phyloP scores from a whole-genome alignment of 2,113 vertebrate genomes.

The Climacteris rufus region DNA sequence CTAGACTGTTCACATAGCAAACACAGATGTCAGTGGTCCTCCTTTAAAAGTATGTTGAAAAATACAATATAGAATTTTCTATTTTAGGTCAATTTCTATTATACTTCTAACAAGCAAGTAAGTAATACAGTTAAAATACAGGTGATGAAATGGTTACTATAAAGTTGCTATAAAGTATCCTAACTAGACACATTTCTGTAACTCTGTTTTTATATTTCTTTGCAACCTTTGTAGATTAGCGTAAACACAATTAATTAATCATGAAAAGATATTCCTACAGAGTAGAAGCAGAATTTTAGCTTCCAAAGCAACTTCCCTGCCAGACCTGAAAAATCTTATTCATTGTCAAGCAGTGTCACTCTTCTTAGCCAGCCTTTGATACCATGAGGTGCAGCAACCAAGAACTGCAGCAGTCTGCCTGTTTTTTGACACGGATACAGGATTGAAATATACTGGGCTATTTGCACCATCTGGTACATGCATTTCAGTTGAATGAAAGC shows the following conservation, averaged over 20 bases:
- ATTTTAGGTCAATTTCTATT: neutral
- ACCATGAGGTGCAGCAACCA: slow-evolving; percentile 62
- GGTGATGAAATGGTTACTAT: slow-evolving; percentile 17
- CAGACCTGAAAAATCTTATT: slow-evolving; percentile 64
- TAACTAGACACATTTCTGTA: slow-evolving; percentile 12
- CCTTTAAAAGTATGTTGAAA: neutral
- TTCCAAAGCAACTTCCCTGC: slow-evolving; percentile 49
- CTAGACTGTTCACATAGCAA: neutral
- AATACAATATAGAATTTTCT: neutral
- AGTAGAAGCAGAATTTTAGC: slow-evolving; percentile 29
- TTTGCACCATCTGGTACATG: slow-evolving; percentile 65
- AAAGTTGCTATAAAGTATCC: neutral
- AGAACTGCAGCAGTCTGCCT: slow-evolving; percentile 61
- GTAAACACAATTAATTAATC: slow-evolving; percentile 65
- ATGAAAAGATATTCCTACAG: slow-evolving; percentile 56
- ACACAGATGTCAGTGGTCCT: neutral
- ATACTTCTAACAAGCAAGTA: neutral
- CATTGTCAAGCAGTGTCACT: slow-evolving; percentile 56
- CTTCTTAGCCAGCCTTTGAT: slow-evolving; percentile 58
- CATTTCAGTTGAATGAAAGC: slow-evolving; percentile 56
- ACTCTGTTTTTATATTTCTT: slow-evolving; percentile 31
- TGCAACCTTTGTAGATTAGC: slow-evolving; percentile 40
- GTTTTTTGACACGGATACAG: slow-evolving; percentile 58
- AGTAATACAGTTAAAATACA: neutral
- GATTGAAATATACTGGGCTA: slow-evolving; percentile 62